phyloP scores from a whole-genome alignment of 1,140 invertebrate genomes.

The Sycobia sp. region DNA sequence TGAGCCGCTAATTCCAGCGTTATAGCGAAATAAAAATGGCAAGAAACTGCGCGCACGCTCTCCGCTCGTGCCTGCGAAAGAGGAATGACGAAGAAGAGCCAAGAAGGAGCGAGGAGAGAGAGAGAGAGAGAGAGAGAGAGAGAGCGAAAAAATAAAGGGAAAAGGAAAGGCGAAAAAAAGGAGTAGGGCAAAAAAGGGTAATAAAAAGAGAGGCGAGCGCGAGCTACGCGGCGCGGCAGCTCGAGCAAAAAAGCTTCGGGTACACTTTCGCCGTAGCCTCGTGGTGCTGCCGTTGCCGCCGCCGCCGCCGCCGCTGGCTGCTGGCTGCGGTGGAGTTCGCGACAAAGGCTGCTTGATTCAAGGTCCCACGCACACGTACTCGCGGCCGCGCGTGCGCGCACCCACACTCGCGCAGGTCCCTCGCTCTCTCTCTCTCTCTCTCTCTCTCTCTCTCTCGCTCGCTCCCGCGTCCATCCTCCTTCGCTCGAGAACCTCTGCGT shows the following conservation, averaged over 20 bases:
- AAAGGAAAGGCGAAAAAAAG: conserved; percentile 9
- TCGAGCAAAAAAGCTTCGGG: conserved; percentile 60
- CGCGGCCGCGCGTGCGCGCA: conserved; percentile 38
- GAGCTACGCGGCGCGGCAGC: conserved; percentile 32
- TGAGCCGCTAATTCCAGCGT: conserved; percentile 51
- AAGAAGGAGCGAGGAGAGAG: too few species aligned
- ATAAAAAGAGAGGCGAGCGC: conserved; percentile 41
- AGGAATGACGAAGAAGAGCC: conserved; percentile 18
- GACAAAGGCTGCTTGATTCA: conserved; percentile 63
- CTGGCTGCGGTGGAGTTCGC: conserved; percentile 52
- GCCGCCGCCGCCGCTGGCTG: too few species aligned
- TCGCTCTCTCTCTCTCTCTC: too few species aligned
- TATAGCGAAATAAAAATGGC: conserved; percentile 51
- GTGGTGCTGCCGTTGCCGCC: conserved; percentile 46
- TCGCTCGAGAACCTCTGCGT: conserved; percentile 15
- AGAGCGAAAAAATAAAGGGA: conserved; percentile 7
- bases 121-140: too few species aligned
- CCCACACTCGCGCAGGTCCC: conserved; percentile 18
- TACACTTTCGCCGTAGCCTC: conserved; percentile 63
- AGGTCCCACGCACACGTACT: conserved; percentile 56
- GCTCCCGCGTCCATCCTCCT: too few species aligned
- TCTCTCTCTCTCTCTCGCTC: too few species aligned
- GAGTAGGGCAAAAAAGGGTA: conserved; percentile 17
- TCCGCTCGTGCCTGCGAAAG: conserved; percentile 31
- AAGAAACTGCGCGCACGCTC: conserved; percentile 29